Evolutionary conservation across 2,797 vertebrate species (phyloP).

Genomic region (Thamnophis elegans): DNA sequence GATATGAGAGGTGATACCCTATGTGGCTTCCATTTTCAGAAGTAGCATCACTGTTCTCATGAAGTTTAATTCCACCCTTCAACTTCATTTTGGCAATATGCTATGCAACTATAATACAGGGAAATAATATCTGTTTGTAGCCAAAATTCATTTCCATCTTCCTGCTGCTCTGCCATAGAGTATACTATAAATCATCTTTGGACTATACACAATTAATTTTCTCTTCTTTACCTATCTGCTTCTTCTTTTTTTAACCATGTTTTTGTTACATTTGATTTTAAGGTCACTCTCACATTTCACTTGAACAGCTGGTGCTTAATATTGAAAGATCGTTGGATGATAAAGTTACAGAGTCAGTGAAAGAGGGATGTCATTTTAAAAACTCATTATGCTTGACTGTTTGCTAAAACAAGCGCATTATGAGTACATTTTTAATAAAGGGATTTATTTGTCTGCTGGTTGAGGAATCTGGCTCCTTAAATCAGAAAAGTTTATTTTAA

Average conservation of each 20-base stretch:
- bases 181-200: slow-evolving; percentile 52
- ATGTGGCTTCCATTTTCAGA: background rate
- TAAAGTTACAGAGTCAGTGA: slow-evolving; percentile 42
- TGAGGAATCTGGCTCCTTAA: background rate
- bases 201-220: slow-evolving; percentile 57
- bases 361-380: slow-evolving; percentile 44
- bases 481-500: slow-evolving; percentile 31
- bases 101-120: background rate
- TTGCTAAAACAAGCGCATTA: background rate
- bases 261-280: slow-evolving; percentile 55
- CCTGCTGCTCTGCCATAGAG: background rate
- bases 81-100: background rate
- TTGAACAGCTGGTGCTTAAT: slow-evolving; percentile 46
- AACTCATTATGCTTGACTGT: slow-evolving; percentile 4
- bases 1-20: background rate
- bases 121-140: slow-evolving; percentile 1
- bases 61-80: background rate
- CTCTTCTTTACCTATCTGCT: slow-evolving; percentile 8
- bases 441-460: slow-evolving; percentile 31
- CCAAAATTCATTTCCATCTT: slow-evolving; percentile 21
- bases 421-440: slow-evolving; percentile 4
- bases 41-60: background rate
- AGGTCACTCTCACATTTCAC: slow-evolving; percentile 49
- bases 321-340: slow-evolving; percentile 51
- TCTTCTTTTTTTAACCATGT: slow-evolving; percentile 41